phyloP scores from a whole-genome alignment of 2,113 vertebrate genomes.

The Pollachius pollachius region DNA sequence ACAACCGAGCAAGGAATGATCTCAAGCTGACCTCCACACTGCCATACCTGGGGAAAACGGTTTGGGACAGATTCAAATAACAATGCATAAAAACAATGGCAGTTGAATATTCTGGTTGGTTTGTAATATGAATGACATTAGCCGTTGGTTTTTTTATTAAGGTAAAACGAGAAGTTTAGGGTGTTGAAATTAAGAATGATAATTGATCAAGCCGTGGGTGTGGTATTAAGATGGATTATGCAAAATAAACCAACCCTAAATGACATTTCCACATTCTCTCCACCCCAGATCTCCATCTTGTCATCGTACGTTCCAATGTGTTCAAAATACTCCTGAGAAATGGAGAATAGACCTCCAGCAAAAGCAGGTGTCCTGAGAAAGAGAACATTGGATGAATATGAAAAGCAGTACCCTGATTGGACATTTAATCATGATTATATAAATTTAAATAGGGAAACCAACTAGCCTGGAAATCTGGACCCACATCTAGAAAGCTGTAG shows the following conservation, averaged over 20 bases:
- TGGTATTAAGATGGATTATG: too few relatives aligned
- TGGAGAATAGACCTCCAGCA: constrained; percentile 92
- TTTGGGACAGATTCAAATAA: too few relatives aligned
- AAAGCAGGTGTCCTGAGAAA: constrained; percentile 88
- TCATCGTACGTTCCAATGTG: constrained; percentile 94
- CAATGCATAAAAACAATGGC: background rate
- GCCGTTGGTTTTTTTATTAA: too few relatives aligned
- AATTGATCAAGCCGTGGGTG: too few relatives aligned
- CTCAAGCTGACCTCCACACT: constrained; percentile 90
- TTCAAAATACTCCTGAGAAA: constrained; percentile 92
- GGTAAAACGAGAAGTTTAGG: too few relatives aligned
- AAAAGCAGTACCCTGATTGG: too few relatives aligned
- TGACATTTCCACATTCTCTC: constrained; percentile 98
- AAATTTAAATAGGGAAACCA: too few relatives aligned
- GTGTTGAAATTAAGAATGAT: too few relatives aligned
- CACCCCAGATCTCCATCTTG: constrained; percentile 99
- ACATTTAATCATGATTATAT: too few relatives aligned
- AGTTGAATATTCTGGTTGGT: too few relatives aligned
- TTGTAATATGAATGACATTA: background rate
- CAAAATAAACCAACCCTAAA: constrained; percentile 83
- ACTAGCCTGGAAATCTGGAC: too few relatives aligned
- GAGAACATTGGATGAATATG: background rate
- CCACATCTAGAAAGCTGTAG: too few relatives aligned
- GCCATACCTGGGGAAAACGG: constrained; percentile 84
- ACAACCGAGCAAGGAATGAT: constrained; percentile 95